Base-by-base conservation (phyloP, 2,113 vertebrate species). In the Python bivittatus region DNA sequence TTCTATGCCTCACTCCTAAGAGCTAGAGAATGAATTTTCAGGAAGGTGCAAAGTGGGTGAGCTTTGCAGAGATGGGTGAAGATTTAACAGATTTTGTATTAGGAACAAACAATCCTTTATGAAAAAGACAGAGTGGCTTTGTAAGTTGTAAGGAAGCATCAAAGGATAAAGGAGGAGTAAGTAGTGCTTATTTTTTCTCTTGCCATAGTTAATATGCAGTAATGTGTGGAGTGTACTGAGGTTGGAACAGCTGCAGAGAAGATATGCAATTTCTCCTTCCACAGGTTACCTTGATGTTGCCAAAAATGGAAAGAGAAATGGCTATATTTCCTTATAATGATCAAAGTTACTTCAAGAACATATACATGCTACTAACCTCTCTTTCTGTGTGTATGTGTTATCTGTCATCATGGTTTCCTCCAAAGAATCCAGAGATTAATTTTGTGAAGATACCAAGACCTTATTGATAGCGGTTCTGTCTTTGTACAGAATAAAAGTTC, bases 111-210 rank as follows among this genome's bases (percentile, higher is more conserved):
- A 42, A 79, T 48, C 91, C 53, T 57, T 92, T 92, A 92, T 88
- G 64, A 88, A 57, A 92, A 92, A 68, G n/a, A 92, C 91, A 92
- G 91, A 91, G 85, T 29, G 52, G 61, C 85, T 79, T 92, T 92
- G 86, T 92, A 57, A 57, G 33, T 88, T 79, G 61, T 54, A 92
- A 83, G 38, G 53, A 92, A 79, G 33, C 52, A 33, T 17, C 85
- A 54, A 72, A 72, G 29, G 91, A 68, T 27, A 56, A 54, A 72
- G 60, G 42, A 88, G 12, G 23, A 92, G 25, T 87, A 53, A 29
- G 2, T 79, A 25, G 56, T 23, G 9, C 25, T 48, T 61, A 64
- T 42, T 52, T 53, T 60, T 52, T 17, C 25, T 48, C n/a, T 86
- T 86, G 44, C 61, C n/a, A 48, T 20, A 29, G 27, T 86, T 53